Percentiles rank a stretch among this genome's conserved stretches.
These are phyloP conservation scores for Thymelicus sylvestris DNA, from an alignment of 2,888 invertebrate genomes.

Conservation along the genomic window DNA sequence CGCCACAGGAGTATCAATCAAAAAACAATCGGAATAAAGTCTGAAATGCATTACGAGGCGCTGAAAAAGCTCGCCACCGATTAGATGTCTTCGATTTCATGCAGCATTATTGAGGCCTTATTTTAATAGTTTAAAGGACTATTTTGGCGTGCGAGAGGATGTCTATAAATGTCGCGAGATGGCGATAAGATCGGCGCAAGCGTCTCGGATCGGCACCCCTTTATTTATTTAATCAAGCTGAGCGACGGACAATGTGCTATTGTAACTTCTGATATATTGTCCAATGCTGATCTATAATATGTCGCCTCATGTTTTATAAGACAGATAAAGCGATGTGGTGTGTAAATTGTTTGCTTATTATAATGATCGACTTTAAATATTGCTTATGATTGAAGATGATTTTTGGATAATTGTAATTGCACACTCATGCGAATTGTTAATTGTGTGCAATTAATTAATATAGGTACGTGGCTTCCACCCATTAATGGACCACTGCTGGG, in stretches of 20 bases:
- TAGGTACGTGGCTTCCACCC: too few relatives aligned
- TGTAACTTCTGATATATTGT: slow-evolving; percentile 80
- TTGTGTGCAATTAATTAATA: not conserved
- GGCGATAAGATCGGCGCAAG: slow-evolving; percentile 76
- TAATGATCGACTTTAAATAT: slow-evolving; percentile 24
- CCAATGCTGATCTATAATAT: slow-evolving; percentile 65
- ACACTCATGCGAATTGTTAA: not conserved
- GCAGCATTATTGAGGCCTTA: slow-evolving; percentile 59
- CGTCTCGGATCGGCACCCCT: slow-evolving; percentile 77
- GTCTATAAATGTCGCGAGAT: slow-evolving; percentile 67
- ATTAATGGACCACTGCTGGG: too few relatives aligned
- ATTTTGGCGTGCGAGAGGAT: slow-evolving; percentile 58
- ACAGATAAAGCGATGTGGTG: slow-evolving; percentile 48
- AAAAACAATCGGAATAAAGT: slow-evolving; percentile 53
- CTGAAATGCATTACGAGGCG: slow-evolving; percentile 47
- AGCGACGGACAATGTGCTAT: slow-evolving; percentile 83
- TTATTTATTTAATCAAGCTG: slow-evolving; percentile 81
- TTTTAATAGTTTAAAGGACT: slow-evolving; percentile 57
- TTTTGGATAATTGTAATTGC: too few relatives aligned
- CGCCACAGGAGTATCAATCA: slow-evolving; percentile 52
- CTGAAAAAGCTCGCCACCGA: slow-evolving; percentile 51
- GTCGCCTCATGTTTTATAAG: slow-evolving; percentile 56
- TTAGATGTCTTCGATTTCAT: slow-evolving; percentile 56
- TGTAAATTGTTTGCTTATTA: slow-evolving; percentile 41
- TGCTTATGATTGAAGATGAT: slow-evolving; percentile 1